Conservation (phyloP, 2,797 vertebrate genomes). For the Tokudaia tokunoshimensis region DNA sequence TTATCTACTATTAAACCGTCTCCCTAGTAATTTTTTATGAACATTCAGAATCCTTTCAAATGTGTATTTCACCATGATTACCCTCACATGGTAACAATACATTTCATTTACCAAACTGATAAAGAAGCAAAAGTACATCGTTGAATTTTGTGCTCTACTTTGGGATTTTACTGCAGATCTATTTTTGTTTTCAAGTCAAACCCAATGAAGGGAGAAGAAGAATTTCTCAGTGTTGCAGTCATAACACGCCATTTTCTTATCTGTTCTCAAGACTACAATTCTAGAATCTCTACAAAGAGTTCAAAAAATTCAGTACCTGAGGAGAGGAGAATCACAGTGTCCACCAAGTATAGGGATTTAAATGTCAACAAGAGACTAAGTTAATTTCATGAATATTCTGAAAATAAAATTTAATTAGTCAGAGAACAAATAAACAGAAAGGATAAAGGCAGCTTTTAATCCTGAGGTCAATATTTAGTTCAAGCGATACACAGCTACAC, state of each 20-base stretch:
- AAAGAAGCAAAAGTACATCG: background rate
- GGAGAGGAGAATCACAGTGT: background rate
- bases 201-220: background rate
- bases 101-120: background rate
- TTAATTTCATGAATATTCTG: slow-evolving; percentile 17
- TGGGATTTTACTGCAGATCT: background rate
- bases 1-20: background rate
- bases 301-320: background rate
- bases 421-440: background rate
- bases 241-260: background rate
- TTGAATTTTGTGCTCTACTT: background rate
- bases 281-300: background rate
- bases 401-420: background rate
- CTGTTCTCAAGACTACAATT: background rate
- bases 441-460: background rate
- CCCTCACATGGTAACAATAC: background rate
- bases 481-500: background rate
- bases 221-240: background rate
- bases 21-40: background rate
- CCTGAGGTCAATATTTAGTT: background rate
- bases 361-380: background rate
- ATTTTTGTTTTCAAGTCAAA: slow-evolving; percentile 4
- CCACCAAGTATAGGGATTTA: background rate
- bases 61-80: background rate
- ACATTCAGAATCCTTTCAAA: background rate